phyloP scores from a whole-genome alignment of 2,888 invertebrate species.

The Dendrolimus pini region DNA sequence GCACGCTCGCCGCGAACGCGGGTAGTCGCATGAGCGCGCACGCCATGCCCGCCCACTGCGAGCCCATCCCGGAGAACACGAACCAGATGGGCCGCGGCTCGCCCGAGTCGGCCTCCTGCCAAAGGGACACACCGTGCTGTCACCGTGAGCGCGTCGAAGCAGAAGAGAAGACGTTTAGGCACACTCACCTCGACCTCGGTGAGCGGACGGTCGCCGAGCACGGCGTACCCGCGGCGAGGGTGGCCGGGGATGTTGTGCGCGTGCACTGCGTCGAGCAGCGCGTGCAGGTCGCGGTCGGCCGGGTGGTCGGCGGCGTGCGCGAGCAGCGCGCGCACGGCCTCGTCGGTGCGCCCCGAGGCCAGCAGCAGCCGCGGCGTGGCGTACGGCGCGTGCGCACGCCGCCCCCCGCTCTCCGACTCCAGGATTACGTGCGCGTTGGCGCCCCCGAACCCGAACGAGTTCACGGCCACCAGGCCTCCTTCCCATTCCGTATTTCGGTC shows the following conservation, averaged over 20 bases:
- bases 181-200: conserved; percentile 31
- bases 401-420: conserved; percentile 81
- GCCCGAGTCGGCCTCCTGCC: conserved; percentile 45
- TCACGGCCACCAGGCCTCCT: conserved; percentile 94
- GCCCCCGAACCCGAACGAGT: conserved; percentile 99
- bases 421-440: conserved; percentile 95
- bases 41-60: conserved; percentile 98
- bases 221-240: conserved; percentile 86
- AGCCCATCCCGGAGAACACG: conserved; percentile 98
- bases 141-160: background rate
- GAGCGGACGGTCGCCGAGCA: conserved; percentile 62
- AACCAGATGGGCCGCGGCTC: conserved; percentile 92
- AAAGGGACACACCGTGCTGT: background rate
- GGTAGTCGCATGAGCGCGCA: conserved; percentile 89
- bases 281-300: conserved; percentile 84
- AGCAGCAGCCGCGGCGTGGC: conserved; percentile 72
- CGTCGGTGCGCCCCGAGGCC: conserved; percentile 91
- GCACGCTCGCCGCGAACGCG: conserved; percentile 86
- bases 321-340: conserved; percentile 82
- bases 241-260: conserved; percentile 84
- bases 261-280: conserved; percentile 86
- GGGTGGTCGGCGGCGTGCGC: conserved; percentile 77
- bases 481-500: conserved; percentile 88
- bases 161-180: background rate
- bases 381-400: conserved; percentile 69